A percentile compares a stretch with the other conserved stretches of the same genome.
phyloP scores from a whole-genome alignment of 2,113 vertebrate genomes.

The Panthera tigris region DNA sequence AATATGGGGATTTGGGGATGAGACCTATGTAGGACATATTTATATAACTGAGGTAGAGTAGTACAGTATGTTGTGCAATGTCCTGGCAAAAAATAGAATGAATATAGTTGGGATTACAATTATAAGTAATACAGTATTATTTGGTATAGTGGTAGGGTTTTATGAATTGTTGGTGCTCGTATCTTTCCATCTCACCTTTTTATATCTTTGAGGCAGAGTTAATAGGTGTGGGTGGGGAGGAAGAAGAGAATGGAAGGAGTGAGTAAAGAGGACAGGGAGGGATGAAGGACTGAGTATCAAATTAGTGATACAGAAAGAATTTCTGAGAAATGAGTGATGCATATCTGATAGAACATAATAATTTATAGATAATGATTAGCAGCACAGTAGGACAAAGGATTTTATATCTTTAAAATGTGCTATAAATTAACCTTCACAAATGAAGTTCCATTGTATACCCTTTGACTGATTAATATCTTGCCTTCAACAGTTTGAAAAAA shows the following conservation, averaged over 20 bases:
- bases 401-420: not conserved
- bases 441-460: not conserved
- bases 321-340: not conserved
- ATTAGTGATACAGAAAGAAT: not conserved
- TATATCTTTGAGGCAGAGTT: not conserved
- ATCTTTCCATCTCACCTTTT: not conserved
- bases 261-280: not conserved
- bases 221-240: not conserved
- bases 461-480: not conserved
- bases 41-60: not conserved
- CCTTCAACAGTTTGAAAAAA: not conserved
- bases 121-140: not conserved
- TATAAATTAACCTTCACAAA: conserved; percentile 14
- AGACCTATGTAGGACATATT: not conserved
- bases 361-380: not conserved
- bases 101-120: not conserved
- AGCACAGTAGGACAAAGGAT: not conserved
- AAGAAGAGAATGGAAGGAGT: not conserved
- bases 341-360: not conserved
- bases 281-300: not conserved
- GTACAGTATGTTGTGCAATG: not conserved
- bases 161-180: not conserved
- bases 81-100: not conserved
- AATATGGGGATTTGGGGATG: not conserved
- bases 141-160: not conserved